Percentiles rank a stretch among this genome's conserved stretches.
Conservation (phyloP, 2,797 vertebrate species). For the Silurus lanzhouensis region DNA sequence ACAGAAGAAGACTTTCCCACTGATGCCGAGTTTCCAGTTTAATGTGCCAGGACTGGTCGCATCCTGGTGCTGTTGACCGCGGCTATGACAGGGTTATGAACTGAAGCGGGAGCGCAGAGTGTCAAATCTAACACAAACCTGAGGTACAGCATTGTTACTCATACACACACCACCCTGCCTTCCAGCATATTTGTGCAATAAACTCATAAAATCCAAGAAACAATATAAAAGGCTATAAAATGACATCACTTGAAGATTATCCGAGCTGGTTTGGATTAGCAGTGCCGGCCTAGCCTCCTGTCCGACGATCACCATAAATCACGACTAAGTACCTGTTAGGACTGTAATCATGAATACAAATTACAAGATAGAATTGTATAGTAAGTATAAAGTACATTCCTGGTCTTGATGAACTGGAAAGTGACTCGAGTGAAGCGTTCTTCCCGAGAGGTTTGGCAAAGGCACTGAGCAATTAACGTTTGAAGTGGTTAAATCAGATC, state of each 20-base stretch:
- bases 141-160: slow-evolving; percentile 53
- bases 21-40: slow-evolving; percentile 43
- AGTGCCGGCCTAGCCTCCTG: not conserved
- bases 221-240: slow-evolving; percentile 15
- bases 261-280: not conserved
- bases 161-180: slow-evolving; percentile 35
- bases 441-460: slow-evolving; percentile 13
- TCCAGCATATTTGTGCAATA: slow-evolving; percentile 41
- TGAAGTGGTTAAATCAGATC: slow-evolving; percentile 21
- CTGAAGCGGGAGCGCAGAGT: slow-evolving; percentile 50
- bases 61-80: slow-evolving; percentile 52
- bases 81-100: slow-evolving; percentile 50
- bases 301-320: slow-evolving; percentile 1
- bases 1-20: slow-evolving; percentile 32
- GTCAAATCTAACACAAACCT: slow-evolving; percentile 70
- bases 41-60: slow-evolving; percentile 50
- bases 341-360: not conserved
- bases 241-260: slow-evolving; percentile 22
- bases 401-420: not conserved
- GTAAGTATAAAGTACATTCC: not conserved
- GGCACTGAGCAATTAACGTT: not conserved
- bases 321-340: not conserved
- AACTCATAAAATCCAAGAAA: slow-evolving; percentile 37
- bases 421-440: not conserved
- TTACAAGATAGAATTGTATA: not conserved